Base-by-base conservation (phyloP, 2,113 vertebrate species). In the Ciconia maguari region DNA sequence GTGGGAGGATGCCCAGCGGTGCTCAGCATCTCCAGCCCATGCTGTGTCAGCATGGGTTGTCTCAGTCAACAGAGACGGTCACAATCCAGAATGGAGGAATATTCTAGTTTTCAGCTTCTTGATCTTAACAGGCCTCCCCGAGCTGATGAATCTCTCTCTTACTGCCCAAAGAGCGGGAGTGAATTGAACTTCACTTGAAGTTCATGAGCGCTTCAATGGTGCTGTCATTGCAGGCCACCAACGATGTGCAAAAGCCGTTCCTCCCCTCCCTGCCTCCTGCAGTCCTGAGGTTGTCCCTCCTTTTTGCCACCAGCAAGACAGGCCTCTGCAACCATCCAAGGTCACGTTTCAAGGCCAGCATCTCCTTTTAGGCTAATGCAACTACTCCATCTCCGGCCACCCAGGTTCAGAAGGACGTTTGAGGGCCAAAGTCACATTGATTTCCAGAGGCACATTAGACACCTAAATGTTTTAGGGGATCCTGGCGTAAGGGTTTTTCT, bases 191-290 rank as follows among this genome's bases (percentile, higher is more conserved):
- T 69, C 54, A 11, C 21, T 44, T 61, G 41, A 90, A 69, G n/a
- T 62, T 62, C 38, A 30, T 0, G 1, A 41, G 19, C 1, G 3
- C 22, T 76, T 85, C 0, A 0, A 3, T 22, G 16, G 19, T 68
- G n/a, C 10, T 83, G 41, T 34, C 26, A 12, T 7, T 34, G 20
- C 13, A 74, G 72, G 8, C n/a, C 76, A 24, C 44, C 22, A 57
- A 16, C 34, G 32, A 1, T 1, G 13, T 30, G 44, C 26, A 69
- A 69, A 84, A 70, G 4, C 19, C 3, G 0, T 52, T 69, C 62
- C 10, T 79, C 13, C 7, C 9, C 19, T 79, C 21, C 16, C 44
- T 44, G 34, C 25, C 15, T 79, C n/a, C 34, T 18, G 26, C 62
- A 86, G 32, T 21, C 10, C 44, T 25, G 26, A 69, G 13, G 25